Conservation (phyloP, 2,113 vertebrate genomes). For the Diphyllodes magnificus region DNA sequence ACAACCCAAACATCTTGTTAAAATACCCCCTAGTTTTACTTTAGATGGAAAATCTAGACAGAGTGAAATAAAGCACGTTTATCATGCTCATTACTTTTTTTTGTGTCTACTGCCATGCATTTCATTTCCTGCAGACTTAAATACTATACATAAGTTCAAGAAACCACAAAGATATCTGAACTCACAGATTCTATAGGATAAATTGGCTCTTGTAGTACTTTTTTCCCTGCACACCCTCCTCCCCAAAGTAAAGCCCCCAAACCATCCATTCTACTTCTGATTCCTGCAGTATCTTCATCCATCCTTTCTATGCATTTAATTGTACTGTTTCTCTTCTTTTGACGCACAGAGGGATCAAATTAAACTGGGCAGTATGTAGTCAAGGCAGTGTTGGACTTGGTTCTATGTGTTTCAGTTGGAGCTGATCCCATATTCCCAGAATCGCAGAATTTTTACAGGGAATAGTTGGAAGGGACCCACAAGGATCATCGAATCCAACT, state of each 20-base stretch:
- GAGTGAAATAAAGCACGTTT: neutral
- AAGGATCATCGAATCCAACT: neutral
- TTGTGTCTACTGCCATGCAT: neutral
- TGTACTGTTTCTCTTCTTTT: neutral
- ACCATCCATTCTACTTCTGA: neutral
- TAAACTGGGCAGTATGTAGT: neutral
- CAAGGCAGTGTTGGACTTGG: neutral
- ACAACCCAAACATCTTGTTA: neutral
- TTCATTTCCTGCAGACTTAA: neutral
- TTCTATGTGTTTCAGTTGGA: neutral
- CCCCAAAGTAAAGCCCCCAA: neutral
- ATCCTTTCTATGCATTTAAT: neutral
- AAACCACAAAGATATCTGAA: neutral
- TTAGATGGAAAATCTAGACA: constrained; percentile 17
- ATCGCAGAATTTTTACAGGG: neutral
- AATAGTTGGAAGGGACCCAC: neutral
- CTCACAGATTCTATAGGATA: neutral
- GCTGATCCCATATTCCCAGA: neutral
- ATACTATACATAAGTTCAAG: neutral
- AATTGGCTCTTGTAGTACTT: neutral
- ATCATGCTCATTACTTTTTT: neutral
- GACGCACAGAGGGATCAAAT: neutral
- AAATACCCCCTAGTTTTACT: neutral
- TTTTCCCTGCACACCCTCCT: neutral
- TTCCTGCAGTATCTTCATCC: neutral